A percentile compares a stretch with the other conserved stretches of the same genome.
Conservation (phyloP, 2,797 vertebrate genomes). For the Phoeniculus purpureus region DNA sequence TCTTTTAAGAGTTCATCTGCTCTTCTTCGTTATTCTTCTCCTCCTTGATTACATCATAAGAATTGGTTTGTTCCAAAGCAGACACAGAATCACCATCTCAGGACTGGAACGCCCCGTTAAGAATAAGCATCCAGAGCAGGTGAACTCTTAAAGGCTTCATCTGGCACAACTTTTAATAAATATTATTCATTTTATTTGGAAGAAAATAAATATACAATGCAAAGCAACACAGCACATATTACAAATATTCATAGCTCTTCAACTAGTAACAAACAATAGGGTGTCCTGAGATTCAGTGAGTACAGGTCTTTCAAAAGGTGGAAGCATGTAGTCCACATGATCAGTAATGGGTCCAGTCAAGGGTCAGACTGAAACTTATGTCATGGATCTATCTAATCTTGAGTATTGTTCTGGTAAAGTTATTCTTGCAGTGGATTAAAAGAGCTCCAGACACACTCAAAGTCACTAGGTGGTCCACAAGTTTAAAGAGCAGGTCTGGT, state of each 20-base stretch:
- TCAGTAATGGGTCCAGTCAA: conserved; percentile 59
- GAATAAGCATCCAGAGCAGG: conserved; percentile 30
- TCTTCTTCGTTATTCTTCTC: neutral
- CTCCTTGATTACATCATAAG: neutral
- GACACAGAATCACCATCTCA: neutral
- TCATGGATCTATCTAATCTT: conserved; percentile 75
- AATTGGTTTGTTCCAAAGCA: neutral
- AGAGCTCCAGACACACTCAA: conserved; percentile 72
- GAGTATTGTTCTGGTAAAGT: conserved; percentile 67
- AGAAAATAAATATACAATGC: conserved; percentile 69
- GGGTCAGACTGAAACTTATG: conserved; percentile 63
- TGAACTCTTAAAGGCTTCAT: conserved; percentile 55
- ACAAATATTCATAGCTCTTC: conserved; percentile 71
- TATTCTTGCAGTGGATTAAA: conserved; percentile 72
- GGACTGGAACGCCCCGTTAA: conserved; percentile 15
- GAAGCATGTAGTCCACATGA: conserved; percentile 60
- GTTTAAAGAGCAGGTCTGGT: conserved; percentile 72
- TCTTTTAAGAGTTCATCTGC: conserved; percentile 55
- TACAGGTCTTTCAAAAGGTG: conserved; percentile 68
- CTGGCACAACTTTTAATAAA: conserved; percentile 55
- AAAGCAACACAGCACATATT: conserved; percentile 73
- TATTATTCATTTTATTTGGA: conserved; percentile 67
- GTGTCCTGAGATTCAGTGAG: conserved; percentile 73
- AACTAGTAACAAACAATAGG: conserved; percentile 68
- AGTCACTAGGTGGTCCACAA: conserved; percentile 72